Conservation (phyloP, 2,888 invertebrate genomes). For the Uropetala carovei region DNA sequence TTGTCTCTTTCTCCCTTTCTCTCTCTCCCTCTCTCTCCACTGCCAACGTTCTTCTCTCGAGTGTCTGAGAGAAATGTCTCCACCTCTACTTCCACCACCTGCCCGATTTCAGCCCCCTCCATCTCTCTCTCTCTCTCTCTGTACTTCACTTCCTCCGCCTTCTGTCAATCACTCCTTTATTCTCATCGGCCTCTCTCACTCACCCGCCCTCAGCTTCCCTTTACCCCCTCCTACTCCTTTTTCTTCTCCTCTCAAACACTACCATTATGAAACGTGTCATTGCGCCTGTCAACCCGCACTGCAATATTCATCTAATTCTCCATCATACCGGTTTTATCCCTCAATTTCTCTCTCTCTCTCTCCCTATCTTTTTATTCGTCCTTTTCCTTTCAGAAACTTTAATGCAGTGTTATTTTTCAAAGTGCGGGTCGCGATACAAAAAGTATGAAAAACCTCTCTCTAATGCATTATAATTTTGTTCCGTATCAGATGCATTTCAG, state of each 20-base stretch:
- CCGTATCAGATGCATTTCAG: conserved; percentile 21
- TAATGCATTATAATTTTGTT: background rate
- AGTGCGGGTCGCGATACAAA: too few relatives aligned
- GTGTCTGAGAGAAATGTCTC: background rate
- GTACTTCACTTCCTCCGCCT: conserved; percentile 21
- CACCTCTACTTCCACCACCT: background rate
- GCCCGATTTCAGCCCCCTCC: background rate
- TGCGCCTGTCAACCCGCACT: conserved; percentile 7
- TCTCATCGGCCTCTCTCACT: background rate
- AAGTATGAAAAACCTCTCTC: background rate
- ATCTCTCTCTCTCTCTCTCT: background rate
- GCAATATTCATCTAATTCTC: conserved; percentile 28
- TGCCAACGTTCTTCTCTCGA: background rate
- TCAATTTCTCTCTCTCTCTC: background rate
- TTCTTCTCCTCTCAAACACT: background rate
- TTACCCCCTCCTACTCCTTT: background rate
- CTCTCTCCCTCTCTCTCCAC: conserved; percentile 18
- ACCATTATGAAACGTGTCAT: conserved; percentile 33
- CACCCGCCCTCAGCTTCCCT: background rate
- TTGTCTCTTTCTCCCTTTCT: conserved; percentile 13
- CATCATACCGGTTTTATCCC: background rate
- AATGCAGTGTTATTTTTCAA: too few relatives aligned
- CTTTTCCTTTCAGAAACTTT: background rate
- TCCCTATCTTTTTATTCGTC: background rate
- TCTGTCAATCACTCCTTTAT: conserved; percentile 29